phyloP scores from a whole-genome alignment of 2,888 invertebrate genomes.

The Dinocampus coccinellae region DNA sequence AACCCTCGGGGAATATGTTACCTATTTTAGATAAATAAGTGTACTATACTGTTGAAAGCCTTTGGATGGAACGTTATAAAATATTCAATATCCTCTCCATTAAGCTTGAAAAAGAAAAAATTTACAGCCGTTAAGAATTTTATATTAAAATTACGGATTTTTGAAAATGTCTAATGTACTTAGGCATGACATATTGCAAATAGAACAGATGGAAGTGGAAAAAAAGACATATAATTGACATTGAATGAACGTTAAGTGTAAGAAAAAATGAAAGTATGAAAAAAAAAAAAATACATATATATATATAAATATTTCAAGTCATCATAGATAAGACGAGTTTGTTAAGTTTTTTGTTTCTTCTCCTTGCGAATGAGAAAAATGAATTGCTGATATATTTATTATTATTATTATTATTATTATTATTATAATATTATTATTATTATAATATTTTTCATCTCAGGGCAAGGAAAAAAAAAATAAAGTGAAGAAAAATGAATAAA shows the following conservation, averaged over 20 bases:
- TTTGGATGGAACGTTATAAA: conserved; percentile 2
- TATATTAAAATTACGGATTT: not conserved
- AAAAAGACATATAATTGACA: not conserved
- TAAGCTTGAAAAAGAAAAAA: conserved; percentile 5
- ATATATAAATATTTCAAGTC: not conserved
- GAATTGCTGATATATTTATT: not conserved
- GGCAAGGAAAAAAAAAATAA: not conserved
- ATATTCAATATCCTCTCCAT: not conserved
- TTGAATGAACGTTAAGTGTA: not conserved
- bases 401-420: too few species aligned
- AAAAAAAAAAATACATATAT: too few species aligned
- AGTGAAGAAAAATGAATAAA: not conserved
- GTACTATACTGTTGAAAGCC: conserved; percentile 12
- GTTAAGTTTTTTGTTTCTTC: conserved; percentile 26
- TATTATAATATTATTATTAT: too few species aligned
- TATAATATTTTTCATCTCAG: conserved; percentile 6
- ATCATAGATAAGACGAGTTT: too few species aligned
- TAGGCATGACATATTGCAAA: conserved; percentile 17
- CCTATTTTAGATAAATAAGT: conserved; percentile 11
- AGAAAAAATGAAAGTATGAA: not conserved
- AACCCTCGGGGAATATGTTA: conserved; percentile 3
- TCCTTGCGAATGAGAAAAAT: not conserved
- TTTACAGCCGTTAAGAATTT: not conserved
- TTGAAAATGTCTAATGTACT: conserved; percentile 23
- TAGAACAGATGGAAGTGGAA: not conserved